These are phyloP conservation scores for Antitype chi DNA, from an alignment of 2,888 invertebrate genomes.

Conservation along the genomic window DNA sequence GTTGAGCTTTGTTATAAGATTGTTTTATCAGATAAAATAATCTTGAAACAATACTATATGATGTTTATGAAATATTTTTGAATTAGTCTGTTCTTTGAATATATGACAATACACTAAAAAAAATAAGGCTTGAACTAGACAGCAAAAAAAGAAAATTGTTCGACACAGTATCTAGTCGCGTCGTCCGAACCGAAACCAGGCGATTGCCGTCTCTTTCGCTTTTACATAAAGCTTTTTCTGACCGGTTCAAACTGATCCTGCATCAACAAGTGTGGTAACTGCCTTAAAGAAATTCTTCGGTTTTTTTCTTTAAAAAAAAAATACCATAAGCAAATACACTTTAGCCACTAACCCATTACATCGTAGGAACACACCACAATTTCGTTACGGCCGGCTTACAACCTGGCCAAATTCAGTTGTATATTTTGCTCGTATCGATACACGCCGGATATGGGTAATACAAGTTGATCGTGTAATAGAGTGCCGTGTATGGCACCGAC, in stretches of 20 bases:
- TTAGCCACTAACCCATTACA: constrained; percentile 2
- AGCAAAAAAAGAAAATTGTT: background rate
- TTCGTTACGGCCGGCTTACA: constrained; percentile 22
- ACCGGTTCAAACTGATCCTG: background rate
- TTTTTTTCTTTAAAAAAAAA: background rate
- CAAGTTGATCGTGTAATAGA: constrained; percentile 64
- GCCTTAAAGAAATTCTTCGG: background rate
- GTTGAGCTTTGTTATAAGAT: too few relatives aligned
- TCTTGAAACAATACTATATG: too few relatives aligned
- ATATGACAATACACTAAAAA: too few relatives aligned
- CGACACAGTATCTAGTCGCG: background rate
- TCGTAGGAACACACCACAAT: constrained; percentile 11
- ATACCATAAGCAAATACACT: background rate
- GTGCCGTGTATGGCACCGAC: constrained; percentile 64
- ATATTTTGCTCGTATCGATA: background rate
- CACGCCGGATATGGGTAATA: constrained; percentile 14
- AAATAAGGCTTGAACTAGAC: background rate
- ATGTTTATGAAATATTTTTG: too few relatives aligned
- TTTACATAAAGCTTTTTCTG: background rate
- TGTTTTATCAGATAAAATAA: too few relatives aligned
- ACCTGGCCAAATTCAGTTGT: constrained; percentile 24
- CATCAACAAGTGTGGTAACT: background rate
- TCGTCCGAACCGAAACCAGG: background rate
- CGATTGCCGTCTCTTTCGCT: background rate
- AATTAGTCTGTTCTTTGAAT: too few relatives aligned